Evolutionary conservation across 2,797 vertebrate genomes (phyloP), one percentile per base, ranked within the genome.

Genomic region (Lagorchestes hirsutus): DNA sequence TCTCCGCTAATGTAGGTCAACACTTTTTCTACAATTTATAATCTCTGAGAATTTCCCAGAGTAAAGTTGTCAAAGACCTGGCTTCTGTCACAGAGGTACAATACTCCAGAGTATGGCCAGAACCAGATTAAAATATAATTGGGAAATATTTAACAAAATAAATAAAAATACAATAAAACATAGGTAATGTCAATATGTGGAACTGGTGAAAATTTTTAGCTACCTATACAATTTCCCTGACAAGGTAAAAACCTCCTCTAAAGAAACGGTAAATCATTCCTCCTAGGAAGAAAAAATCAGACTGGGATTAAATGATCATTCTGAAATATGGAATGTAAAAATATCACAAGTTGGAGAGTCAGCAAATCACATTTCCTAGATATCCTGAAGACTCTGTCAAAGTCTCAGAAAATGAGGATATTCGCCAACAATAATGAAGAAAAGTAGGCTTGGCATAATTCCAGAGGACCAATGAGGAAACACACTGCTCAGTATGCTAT

Each of bases 241-340:
- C 0, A 1, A 46, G n/a, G n/a, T 40, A 22, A 46, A 82, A 82
- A 74, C 67, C 46, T 18, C 18, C 8, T 18, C 67, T 22, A 46
- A 82, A 82, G n/a, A 74, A 40, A 14, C n/a, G 16, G 67, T 22
- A 5, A n/a, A 34, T n/a, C 34, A 67, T 95, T 97, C 57, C 95
- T 96, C 91, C 95, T 91, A 34, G 56, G n/a, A 82, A 97, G 29
- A 91, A 4, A 31, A n/a, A 54, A 90, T 95, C 54, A 82, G 92
- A 46, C 6, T 82, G 67, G 55, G 90, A 92, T 67, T 95, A 34
- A 95, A 96, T 93, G 58, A 93, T n/a, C 90, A 54, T 62, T 67
- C 82, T 31, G 90, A 50, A 96, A 8, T 29, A 55, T 58, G n/a
- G 67, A 13, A 29, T 92, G 3, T 91, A 46, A 95, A 40, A 94